These are phyloP conservation scores for Carollia perspicillata DNA, from an alignment of 2,113 vertebrate genomes.

Conservation along the genomic window DNA sequence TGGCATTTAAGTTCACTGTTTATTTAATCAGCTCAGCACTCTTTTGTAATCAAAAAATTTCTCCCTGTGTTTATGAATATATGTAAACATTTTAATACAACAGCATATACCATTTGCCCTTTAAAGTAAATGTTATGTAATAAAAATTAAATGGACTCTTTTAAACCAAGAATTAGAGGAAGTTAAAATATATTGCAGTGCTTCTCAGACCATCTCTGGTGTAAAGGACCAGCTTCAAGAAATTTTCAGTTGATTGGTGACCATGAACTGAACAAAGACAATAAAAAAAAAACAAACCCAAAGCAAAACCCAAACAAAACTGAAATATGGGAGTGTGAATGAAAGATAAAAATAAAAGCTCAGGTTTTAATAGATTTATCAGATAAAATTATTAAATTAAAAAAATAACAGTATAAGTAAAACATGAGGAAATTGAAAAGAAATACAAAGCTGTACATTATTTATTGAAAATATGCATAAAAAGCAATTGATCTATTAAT, in stretches of 20 bases:
- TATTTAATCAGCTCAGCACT: constrained; percentile 4
- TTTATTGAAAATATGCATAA: neutral
- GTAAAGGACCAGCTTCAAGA: neutral
- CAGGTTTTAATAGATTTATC: constrained; percentile 3
- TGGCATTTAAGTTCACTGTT: constrained; percentile 30
- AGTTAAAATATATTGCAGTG: constrained; percentile 7
- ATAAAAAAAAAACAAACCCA: neutral
- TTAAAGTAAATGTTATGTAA: neutral
- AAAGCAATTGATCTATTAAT: neutral
- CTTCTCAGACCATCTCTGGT: neutral
- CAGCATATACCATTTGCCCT: neutral
- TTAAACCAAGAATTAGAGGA: neutral
- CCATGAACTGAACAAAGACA: neutral
- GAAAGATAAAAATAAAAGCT: constrained; percentile 11
- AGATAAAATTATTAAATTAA: neutral
- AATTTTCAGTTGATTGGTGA: neutral
- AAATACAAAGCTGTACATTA: neutral
- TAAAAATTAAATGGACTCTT: constrained; percentile 6
- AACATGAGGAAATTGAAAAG: neutral
- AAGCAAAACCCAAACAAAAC: neutral
- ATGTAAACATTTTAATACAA: constrained; percentile 31
- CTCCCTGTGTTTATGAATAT: neutral
- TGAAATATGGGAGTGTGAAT: neutral
- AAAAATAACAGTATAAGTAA: neutral
- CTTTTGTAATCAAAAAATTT: neutral